Conservation (phyloP, 2,113 vertebrate genomes). For the Aspiorhynchus laticeps region DNA sequence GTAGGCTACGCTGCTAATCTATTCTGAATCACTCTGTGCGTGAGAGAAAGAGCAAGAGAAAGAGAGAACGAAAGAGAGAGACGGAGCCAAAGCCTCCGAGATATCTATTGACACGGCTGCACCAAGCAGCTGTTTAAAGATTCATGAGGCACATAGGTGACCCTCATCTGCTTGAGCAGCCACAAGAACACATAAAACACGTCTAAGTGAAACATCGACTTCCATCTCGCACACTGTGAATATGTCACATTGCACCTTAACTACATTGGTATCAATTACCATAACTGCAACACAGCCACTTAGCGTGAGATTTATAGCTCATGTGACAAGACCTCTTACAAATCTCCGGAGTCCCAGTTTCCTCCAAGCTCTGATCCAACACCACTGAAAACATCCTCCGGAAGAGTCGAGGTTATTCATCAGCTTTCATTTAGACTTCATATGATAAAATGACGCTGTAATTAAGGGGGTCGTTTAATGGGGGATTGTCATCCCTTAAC, state of each 20-base stretch:
- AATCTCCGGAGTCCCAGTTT: constrained; percentile 57
- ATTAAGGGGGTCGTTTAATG: constrained; percentile 60
- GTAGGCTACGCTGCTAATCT: constrained; percentile 38
- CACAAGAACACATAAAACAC: constrained; percentile 74
- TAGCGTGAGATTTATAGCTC: constrained; percentile 72
- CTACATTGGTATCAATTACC: constrained; percentile 76
- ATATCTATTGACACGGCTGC: constrained; percentile 59
- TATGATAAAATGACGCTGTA: constrained; percentile 51
- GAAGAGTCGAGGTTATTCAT: constrained; percentile 54
- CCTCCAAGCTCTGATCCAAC: constrained; percentile 47
- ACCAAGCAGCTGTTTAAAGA: constrained; percentile 76
- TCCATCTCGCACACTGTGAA: constrained; percentile 68
- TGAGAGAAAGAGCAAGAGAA: background rate
- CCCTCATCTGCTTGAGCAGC: constrained; percentile 69
- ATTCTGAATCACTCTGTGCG: constrained; percentile 34
- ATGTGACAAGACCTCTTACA: constrained; percentile 61
- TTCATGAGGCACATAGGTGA: constrained; percentile 78
- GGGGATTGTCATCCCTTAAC: constrained; percentile 39
- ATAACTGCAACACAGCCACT: constrained; percentile 67
- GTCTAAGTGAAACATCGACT: constrained; percentile 71
- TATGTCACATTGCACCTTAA: constrained; percentile 69
- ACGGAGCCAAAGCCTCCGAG: constrained; percentile 16
- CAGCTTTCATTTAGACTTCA: constrained; percentile 58
- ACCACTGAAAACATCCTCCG: constrained; percentile 51
- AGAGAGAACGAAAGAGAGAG: background rate